A percentile compares a stretch with the other conserved stretches of the same genome.
Conservation (phyloP, 2,113 vertebrate species). For the Rattus norvegicus region GRCr8 NC_086033.1:37236501-37237000, state of each 20-base stretch:
- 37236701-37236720: not conserved
- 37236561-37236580: slow-evolving; percentile 41
- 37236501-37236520: slow-evolving; percentile 64
- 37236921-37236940: not conserved
- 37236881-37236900: not conserved
- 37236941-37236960: not conserved
- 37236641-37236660: not conserved
- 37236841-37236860: not conserved
- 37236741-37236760: not conserved
- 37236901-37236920: not conserved
- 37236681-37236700: not conserved
- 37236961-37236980: not conserved
- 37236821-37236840: not conserved
- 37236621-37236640: not conserved
- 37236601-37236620: not conserved
- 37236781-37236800: not conserved
- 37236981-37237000: not conserved
- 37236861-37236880: not conserved
- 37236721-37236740: not conserved
- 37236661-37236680: not conserved
- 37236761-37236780: not conserved
- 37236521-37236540: slow-evolving; percentile 70
- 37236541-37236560: slow-evolving; percentile 73
- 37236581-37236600: slow-evolving; percentile 6
- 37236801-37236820: not conserved